phyloP scores from a whole-genome alignment of 37 sponge, comb jelly and placozoan genomes.

The Halisarca cf. caerulea region DNA sequence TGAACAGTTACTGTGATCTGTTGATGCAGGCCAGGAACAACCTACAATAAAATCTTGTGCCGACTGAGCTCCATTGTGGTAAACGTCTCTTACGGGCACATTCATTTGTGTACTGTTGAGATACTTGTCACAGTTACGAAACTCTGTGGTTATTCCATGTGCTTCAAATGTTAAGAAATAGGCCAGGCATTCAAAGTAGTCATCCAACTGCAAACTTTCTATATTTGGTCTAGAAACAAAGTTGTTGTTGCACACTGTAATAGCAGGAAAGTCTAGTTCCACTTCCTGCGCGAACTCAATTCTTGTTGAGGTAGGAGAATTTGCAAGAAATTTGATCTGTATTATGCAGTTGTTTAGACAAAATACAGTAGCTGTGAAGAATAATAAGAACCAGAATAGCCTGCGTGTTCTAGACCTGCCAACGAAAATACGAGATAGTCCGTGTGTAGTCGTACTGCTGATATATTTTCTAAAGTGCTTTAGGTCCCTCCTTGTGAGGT shows the following conservation, averaged over 20 bases:
- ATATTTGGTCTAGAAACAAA: neutral
- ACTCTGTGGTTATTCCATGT: too few relatives aligned
- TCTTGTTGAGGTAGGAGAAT: constrained; percentile 20
- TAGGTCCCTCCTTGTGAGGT: constrained; percentile 1
- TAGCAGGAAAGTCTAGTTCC: neutral
- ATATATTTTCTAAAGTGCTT: constrained; percentile 32
- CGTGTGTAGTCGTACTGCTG: constrained; percentile 45
- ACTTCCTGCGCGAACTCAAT: neutral
- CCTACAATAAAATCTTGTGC: neutral
- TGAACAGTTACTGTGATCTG: neutral
- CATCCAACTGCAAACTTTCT: neutral
- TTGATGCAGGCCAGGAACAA: neutral
- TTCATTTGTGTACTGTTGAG: neutral
- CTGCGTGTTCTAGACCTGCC: constrained; percentile 42
- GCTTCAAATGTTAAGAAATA: too few relatives aligned
- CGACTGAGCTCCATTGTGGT: neutral
- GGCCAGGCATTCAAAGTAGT: too few relatives aligned
- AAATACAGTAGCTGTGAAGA: neutral
- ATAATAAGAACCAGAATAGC: constrained; percentile 42
- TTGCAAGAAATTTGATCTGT: constrained; percentile 10
- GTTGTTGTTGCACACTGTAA: constrained; percentile 3
- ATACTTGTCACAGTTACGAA: too few relatives aligned
- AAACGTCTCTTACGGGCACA: neutral
- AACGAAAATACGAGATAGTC: constrained; percentile 32
- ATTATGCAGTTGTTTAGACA: constrained; percentile 21